phyloP scores from a whole-genome alignment of 2,113 vertebrate species.

The Perognathus longimembris region DNA sequence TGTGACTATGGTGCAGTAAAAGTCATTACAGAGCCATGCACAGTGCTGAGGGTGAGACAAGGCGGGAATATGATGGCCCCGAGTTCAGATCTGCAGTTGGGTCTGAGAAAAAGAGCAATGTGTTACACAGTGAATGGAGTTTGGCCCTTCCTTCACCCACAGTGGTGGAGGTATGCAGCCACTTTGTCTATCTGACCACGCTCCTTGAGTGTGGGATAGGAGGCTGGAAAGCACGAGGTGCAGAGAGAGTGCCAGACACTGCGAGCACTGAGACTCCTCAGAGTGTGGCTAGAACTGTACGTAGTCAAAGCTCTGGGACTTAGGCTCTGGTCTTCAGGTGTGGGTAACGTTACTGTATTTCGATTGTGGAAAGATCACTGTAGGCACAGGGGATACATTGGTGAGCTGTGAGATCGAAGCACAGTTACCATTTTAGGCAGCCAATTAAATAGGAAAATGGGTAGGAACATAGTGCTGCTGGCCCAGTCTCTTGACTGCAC shows the following conservation, averaged over 20 bases:
- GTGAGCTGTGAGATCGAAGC: no score
- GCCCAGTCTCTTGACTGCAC: no score
- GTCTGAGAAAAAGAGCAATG: not conserved
- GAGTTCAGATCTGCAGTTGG: not conserved
- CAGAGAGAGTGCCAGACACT: not conserved
- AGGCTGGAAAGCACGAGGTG: not conserved
- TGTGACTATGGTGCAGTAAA: not conserved
- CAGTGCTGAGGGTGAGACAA: not conserved
- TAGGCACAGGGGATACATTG: not conserved
- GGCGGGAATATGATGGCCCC: fast-evolving
- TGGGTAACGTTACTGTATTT: not conserved
- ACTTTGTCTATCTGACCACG: fast-evolving
- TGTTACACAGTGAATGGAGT: no score
- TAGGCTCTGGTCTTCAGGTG: no score
- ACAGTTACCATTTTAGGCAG: not conserved
- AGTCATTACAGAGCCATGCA: not conserved
- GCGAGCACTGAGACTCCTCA: not conserved
- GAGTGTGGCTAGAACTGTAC: no score
- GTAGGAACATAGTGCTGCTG: no score
- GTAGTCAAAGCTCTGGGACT: no score
- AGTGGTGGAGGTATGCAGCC: no score
- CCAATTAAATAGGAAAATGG: not conserved
- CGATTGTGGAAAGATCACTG: not conserved
- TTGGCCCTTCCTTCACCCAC: not conserved
- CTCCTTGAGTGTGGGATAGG: not conserved